Percentiles rank a stretch among this genome's conserved stretches.
These are phyloP conservation scores for Pelobates cultripes DNA, from an alignment of 2,797 vertebrate species.

Conservation along the genomic window DNA sequence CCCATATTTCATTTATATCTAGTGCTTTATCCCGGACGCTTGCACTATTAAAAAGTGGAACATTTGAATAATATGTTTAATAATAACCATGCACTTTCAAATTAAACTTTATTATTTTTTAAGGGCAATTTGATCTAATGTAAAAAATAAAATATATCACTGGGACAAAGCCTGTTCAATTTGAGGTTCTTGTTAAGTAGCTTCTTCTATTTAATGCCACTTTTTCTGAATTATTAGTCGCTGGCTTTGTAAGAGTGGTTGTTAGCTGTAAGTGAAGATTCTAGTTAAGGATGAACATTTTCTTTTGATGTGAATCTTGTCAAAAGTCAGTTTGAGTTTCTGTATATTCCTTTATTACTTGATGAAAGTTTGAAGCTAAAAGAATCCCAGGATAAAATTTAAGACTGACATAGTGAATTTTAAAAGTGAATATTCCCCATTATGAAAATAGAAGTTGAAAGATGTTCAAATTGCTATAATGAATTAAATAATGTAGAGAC, in stretches of 20 bases:
- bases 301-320: constrained; percentile 2
- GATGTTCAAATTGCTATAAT: constrained; percentile 8
- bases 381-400: constrained; percentile 3
- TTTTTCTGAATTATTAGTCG: too few relatives aligned
- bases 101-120: too few relatives aligned
- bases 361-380: not conserved
- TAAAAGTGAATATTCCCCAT: not conserved
- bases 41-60: too few relatives aligned
- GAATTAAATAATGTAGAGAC: not conserved
- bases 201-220: too few relatives aligned
- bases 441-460: not conserved
- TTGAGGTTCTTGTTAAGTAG: too few relatives aligned
- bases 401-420: constrained; percentile 22
- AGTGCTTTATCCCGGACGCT: too few relatives aligned
- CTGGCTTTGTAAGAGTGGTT: not conserved
- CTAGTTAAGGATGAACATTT: not conserved
- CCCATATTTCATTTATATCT: too few relatives aligned
- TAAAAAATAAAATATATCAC: too few relatives aligned
- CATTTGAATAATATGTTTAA: too few relatives aligned
- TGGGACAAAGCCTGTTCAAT: too few relatives aligned
- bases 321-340: constrained; percentile 17
- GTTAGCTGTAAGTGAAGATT: not conserved
- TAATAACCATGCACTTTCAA: too few relatives aligned
- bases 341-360: constrained; percentile 23
- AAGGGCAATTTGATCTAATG: too few relatives aligned